These are phyloP conservation scores for Polydrusus pterygomalis DNA, from an alignment of 2,888 invertebrate species.

Conservation along the genomic window DNA sequence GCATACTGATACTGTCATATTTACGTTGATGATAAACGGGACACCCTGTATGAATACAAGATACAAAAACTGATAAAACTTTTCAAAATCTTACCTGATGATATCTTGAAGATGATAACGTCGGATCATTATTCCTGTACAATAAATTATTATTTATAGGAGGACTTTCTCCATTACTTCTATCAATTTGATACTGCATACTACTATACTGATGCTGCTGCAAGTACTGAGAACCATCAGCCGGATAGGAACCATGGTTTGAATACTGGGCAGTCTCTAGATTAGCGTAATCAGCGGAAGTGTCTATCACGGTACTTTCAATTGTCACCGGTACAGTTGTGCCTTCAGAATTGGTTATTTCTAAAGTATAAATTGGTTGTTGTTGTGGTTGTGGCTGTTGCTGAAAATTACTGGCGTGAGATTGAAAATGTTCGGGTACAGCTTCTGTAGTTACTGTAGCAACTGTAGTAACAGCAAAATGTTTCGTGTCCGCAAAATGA, in stretches of 20 bases:
- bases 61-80: background rate
- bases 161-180: slow-evolving; percentile 71
- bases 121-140: slow-evolving; percentile 79
- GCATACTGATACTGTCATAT: too few relatives aligned
- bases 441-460: slow-evolving; percentile 23
- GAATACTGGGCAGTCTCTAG: slow-evolving; percentile 77
- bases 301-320: slow-evolving; percentile 57
- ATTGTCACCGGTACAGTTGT: slow-evolving; percentile 50
- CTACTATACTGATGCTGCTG: slow-evolving; percentile 65
- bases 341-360: slow-evolving; percentile 41
- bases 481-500: slow-evolving; percentile 37
- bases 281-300: slow-evolving; percentile 77
- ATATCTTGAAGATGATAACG: slow-evolving; percentile 77
- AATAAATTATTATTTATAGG: slow-evolving; percentile 73
- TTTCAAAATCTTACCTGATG: slow-evolving; percentile 60
- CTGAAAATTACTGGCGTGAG: slow-evolving; percentile 26
- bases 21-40: background rate
- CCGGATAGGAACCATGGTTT: slow-evolving; percentile 57
- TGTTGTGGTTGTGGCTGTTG: slow-evolving; percentile 32
- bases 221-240: slow-evolving; percentile 64
- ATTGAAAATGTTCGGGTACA: slow-evolving; percentile 22
- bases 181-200: slow-evolving; percentile 55
- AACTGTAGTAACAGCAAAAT: slow-evolving; percentile 33
- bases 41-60: background rate
- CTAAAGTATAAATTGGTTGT: slow-evolving; percentile 38